Evolutionary conservation across 2,888 invertebrate species (phyloP), one percentile per base, ranked within the genome.

Genomic region (Allygus modestus): DNA sequence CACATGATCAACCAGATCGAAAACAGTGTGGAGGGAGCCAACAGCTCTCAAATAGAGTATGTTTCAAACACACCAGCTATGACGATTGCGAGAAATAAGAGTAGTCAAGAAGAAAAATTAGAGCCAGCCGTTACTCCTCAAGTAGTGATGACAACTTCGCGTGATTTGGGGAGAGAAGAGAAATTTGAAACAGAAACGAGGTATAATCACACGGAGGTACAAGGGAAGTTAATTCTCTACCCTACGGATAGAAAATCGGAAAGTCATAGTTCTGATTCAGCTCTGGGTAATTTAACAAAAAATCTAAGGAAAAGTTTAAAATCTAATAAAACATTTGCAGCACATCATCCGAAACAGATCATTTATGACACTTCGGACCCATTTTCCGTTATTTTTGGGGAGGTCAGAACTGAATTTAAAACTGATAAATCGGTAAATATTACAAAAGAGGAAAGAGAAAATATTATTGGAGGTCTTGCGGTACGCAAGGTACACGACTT

Each of bases 301-400:
- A 79, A 79, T 31, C n/a, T 79, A 20, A 54, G 54, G 37, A 58
- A 54, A 23, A 79, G 58, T 58, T 79, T 79, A 15, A 77, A n/a
- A 31, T 33, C 1, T 4, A 79, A 79, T 28, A 79, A 58, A 58
- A 51, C 79, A 17, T 9, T 26, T 23, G 33, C 31, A 12, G 1
- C 23, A 2, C 58, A 58, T 33, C n/a, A 20, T 9, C 28, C 83
- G 0, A 51, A 83, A 33, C 71, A 83, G 41, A 83, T 83, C 23
- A 61, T 83, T 58, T 83, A 83, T 28, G 75, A 83, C 28, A 54
- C 83, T 15, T 83, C 83, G 0, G 83, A 83, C 33, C 83, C 83
- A 7, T 83, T 75, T 75, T 83, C 83, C n/a, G 75, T 83, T 12
- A 83, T 83, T 28, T 83, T 83, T 41, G 83, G 83, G 28, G 83